Conservation (phyloP, 1,140 invertebrate species). For the Parapsyche elsis region DNA sequence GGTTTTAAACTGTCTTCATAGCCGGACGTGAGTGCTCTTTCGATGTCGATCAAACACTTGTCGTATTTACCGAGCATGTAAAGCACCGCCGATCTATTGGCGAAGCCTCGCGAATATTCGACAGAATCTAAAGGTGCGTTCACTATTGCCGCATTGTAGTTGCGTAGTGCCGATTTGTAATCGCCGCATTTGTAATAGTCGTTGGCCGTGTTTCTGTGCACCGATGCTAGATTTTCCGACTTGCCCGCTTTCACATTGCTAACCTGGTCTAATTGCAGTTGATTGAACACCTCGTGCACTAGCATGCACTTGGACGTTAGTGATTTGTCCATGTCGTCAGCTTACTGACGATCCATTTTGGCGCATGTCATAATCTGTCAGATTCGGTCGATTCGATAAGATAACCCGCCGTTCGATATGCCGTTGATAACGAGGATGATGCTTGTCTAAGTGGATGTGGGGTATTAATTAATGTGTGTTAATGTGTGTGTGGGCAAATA, state of each 20-base stretch:
- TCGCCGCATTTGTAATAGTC: slow-evolving; percentile 66
- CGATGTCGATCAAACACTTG: slow-evolving; percentile 72
- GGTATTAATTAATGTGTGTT: too few species aligned
- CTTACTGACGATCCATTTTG: background rate
- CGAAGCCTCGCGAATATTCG: slow-evolving; percentile 71
- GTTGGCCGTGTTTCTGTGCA: slow-evolving; percentile 69
- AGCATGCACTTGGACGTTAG: background rate
- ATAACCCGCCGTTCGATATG: too few species aligned
- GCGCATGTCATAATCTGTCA: background rate
- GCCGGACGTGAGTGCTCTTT: slow-evolving; percentile 64
- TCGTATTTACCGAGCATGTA: slow-evolving; percentile 71
- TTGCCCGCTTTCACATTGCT: background rate
- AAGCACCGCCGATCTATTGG: slow-evolving; percentile 78
- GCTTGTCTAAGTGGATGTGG: too few species aligned
- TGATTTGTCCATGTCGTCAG: background rate
- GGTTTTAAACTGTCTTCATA: slow-evolving; percentile 67
- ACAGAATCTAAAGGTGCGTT: slow-evolving; percentile 68
- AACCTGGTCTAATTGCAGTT: background rate
- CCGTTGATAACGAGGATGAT: too few species aligned
- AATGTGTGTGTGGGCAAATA: too few species aligned
- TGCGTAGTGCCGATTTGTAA: slow-evolving; percentile 67
- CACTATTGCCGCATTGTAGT: slow-evolving; percentile 73
- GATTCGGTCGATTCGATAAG: too few species aligned
- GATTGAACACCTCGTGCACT: background rate
- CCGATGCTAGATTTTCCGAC: background rate